Base-by-base conservation (phyloP, 1,140 invertebrate species). In the Euwallacea fornicatus region DNA sequence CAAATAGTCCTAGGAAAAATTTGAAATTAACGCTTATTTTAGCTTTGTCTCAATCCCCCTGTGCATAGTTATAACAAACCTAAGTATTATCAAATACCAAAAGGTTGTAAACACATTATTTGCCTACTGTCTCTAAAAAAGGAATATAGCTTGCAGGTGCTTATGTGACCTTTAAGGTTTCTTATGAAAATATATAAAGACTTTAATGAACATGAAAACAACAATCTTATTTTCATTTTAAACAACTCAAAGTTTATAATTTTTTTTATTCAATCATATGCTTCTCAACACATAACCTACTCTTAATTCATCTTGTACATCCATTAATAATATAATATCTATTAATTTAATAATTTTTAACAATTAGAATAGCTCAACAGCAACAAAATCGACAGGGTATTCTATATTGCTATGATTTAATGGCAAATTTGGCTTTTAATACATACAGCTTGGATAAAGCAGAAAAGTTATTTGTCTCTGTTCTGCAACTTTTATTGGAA, bases 341-440 rank as follows among this genome's bases (percentile, higher is more conserved):
- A 33, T 33, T 33, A 33, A 33, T n/a, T 10, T 63, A 70, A 33
- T 33, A 33, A 33, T 33, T 33, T 33, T 33, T 33, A 33, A 33
- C 4, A 4, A 33, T 33, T 33, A 33, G 88, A 59, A 85, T 94
- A 79, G 94, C 95, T 7, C 92, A 95, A 80, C 90, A 93, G 76
- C 82, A 90, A 50, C 85, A 90, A 60, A 88, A 93, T 82, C 78
- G 88, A 72, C 83, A 92, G 74, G 94, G 90, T 41, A 83, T 95
- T 59, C 91, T 92, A 7, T 96, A 96, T 76, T 89, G 96, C 67
- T 96, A 92, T 79, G 95, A 97, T 84, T 77, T 94, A 7, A 89
- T 98, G 88, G 95, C 94, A 7, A 96, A 97, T 83, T 83, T 97
- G 56, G 93, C 94, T 11, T 88, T 95, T 77, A 86, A 92, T 76